Percentiles rank a stretch among this genome's conserved stretches.
phyloP scores from a whole-genome alignment of 2,797 vertebrate species.

The Micromesistius poutassou region DNA sequence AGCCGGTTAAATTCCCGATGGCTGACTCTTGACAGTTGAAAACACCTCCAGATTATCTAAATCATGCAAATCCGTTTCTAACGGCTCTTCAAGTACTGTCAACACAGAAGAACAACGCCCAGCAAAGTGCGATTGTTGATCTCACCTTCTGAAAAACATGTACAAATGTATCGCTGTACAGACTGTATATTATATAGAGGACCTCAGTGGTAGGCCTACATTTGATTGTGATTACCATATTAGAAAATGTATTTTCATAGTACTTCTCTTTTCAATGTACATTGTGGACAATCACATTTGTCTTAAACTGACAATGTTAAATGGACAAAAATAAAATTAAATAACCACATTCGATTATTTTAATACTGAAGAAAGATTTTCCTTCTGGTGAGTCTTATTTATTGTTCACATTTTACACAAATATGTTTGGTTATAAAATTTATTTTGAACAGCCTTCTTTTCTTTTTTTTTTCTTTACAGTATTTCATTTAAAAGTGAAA shows the following conservation, averaged over 20 bases:
- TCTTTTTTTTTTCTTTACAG: conserved; percentile 24
- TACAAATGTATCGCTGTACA: too few species aligned
- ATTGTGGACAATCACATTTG: conserved; percentile 43
- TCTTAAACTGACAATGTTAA: conserved; percentile 59
- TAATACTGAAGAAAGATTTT: neutral
- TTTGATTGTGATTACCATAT: neutral
- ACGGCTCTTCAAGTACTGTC: too few species aligned
- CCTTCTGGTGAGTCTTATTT: neutral
- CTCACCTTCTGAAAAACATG: too few species aligned
- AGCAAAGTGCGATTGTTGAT: too few species aligned
- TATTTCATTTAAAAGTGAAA: conserved; percentile 41
- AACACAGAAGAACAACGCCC: too few species aligned
- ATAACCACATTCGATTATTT: neutral
- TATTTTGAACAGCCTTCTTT: conserved; percentile 43
- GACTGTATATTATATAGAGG: neutral
- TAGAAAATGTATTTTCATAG: neutral
- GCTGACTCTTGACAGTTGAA: too few species aligned
- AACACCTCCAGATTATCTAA: too few species aligned
- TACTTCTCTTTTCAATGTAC: neutral
- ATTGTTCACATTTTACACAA: neutral
- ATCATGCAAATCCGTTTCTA: too few species aligned
- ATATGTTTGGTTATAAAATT: conserved; percentile 25
- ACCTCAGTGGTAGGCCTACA: neutral
- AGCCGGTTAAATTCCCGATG: too few species aligned
- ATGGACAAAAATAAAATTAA: neutral